Evolutionary conservation across 2,797 vertebrate species (phyloP).

Genomic region (Oryzias dopingdopingensis): DNA sequence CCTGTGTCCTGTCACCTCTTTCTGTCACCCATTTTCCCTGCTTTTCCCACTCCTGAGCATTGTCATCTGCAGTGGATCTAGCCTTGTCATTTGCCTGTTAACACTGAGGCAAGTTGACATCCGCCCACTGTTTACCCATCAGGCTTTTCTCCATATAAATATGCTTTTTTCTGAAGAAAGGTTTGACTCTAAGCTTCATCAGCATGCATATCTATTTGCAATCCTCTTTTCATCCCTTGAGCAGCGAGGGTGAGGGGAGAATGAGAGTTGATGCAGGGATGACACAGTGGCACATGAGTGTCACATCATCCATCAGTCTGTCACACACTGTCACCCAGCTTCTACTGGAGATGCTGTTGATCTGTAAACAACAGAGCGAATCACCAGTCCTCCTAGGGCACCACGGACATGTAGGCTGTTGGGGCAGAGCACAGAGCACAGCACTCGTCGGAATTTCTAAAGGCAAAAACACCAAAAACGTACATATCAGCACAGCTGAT

Average conservation of each 20-base stretch:
- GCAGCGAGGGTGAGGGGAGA: constrained; percentile 15
- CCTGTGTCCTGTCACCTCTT: constrained; percentile 39
- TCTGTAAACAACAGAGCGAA: constrained; percentile 71
- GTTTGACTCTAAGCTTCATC: constrained; percentile 20
- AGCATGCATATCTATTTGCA: constrained; percentile 19
- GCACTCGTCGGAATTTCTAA: neutral
- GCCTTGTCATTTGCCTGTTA: constrained; percentile 38
- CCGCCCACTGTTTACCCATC: constrained; percentile 46
- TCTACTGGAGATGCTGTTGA: constrained; percentile 60
- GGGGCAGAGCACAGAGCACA: constrained; percentile 17
- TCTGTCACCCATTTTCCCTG: constrained; percentile 30
- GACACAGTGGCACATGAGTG: constrained; percentile 61
- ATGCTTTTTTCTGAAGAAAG: constrained; percentile 13
- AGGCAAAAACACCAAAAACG: too few species aligned
- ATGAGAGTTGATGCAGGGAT: constrained; percentile 30
- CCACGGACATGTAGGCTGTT: constrained; percentile 24
- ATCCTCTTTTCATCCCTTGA: constrained; percentile 14
- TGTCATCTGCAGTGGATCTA: constrained; percentile 33
- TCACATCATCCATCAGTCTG: constrained; percentile 74
- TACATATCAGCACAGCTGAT: too few species aligned
- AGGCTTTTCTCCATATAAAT: constrained; percentile 11
- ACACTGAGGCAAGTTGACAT: constrained; percentile 50
- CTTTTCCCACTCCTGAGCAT: constrained; percentile 24
- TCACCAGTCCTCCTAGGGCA: constrained; percentile 37
- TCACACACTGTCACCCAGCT: constrained; percentile 57